These are phyloP conservation scores for Bujurquina vittata DNA, from an alignment of 2,113 vertebrate species.

Conservation along the genomic window DNA sequence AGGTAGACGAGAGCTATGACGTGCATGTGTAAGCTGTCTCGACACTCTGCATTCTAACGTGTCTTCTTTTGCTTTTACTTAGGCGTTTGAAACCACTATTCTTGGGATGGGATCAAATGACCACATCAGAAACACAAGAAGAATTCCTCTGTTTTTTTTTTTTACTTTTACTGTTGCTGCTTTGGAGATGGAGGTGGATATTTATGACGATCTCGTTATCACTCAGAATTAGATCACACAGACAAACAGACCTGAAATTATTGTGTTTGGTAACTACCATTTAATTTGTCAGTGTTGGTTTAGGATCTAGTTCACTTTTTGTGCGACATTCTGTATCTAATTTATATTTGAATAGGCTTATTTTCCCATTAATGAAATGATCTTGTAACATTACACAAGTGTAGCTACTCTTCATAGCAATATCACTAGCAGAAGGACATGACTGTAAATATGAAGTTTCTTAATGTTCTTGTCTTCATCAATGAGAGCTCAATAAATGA, in stretches of 20 bases:
- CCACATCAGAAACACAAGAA: conserved; percentile 17
- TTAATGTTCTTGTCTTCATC: conserved; percentile 57
- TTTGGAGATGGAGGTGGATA: conserved; percentile 31
- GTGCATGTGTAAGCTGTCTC: neutral
- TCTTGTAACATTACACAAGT: conserved; percentile 16
- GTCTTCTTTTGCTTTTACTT: conserved; percentile 35
- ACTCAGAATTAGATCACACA: conserved; percentile 39
- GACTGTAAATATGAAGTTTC: conserved; percentile 70
- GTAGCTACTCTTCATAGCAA: conserved; percentile 19
- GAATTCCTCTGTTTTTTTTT: conserved; percentile 8
- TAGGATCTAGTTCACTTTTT: conserved; percentile 15
- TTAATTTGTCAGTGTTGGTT: conserved; percentile 33
- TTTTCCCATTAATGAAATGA: conserved; percentile 40
- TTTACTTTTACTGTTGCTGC: conserved; percentile 31
- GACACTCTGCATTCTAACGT: conserved; percentile 4
- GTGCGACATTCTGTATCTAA: conserved; percentile 37
- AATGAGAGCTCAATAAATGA: conserved; percentile 48
- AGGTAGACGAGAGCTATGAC: conserved; percentile 43
- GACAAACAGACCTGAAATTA: conserved; percentile 28
- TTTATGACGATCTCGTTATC: conserved; percentile 51
- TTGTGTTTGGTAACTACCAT: conserved; percentile 29
- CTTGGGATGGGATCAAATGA: neutral
- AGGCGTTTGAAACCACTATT: conserved; percentile 56
- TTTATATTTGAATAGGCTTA: conserved; percentile 51
- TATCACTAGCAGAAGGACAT: conserved; percentile 13